Evolutionary conservation across 2,113 vertebrate species (phyloP).

Genomic region (Gobius niger): DNA sequence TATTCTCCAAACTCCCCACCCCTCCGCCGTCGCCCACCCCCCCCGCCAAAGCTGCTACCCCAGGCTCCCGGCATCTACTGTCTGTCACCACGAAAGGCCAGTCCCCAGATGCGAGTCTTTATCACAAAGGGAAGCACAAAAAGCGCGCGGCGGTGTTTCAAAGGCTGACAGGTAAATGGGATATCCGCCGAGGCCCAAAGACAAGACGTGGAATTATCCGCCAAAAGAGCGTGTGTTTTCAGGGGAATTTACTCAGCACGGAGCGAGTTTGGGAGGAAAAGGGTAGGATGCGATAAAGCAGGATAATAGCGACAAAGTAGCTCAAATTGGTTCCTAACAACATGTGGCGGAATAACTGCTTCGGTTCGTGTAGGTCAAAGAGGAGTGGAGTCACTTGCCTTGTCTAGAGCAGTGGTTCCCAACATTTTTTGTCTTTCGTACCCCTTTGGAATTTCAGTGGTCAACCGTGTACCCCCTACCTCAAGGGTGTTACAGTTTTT

Average conservation of each 20-base stretch:
- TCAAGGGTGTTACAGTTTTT: too few relatives aligned
- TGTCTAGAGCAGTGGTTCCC: too few relatives aligned
- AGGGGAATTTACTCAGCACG: slow-evolving; percentile 21
- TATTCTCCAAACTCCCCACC: slow-evolving; percentile 35
- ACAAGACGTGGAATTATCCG: slow-evolving; percentile 46
- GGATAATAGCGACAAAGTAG: slow-evolving; percentile 5
- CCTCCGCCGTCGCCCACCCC: neutral
- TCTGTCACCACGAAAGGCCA: slow-evolving; percentile 56
- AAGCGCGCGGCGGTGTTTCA: slow-evolving; percentile 38
- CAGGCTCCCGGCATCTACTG: neutral
- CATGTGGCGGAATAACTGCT: slow-evolving; percentile 9
- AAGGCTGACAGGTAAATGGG: slow-evolving; percentile 58
- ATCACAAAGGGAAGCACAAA: slow-evolving; percentile 58
- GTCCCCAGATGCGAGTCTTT: slow-evolving; percentile 54
- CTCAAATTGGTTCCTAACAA: slow-evolving; percentile 19
- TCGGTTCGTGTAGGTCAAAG: neutral
- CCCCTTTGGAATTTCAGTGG: too few relatives aligned
- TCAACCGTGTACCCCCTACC: too few relatives aligned
- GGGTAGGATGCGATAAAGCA: slow-evolving; percentile 13
- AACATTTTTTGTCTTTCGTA: too few relatives aligned
- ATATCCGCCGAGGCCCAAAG: slow-evolving; percentile 42
- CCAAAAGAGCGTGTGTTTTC: slow-evolving; percentile 18
- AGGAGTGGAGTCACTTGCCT: slow-evolving; percentile 18
- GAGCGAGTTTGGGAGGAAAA: slow-evolving; percentile 3
- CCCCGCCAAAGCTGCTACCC: neutral